These are phyloP conservation scores for Lithobius niger DNA, from an alignment of 1,140 invertebrate genomes.

Conservation along the genomic window DNA sequence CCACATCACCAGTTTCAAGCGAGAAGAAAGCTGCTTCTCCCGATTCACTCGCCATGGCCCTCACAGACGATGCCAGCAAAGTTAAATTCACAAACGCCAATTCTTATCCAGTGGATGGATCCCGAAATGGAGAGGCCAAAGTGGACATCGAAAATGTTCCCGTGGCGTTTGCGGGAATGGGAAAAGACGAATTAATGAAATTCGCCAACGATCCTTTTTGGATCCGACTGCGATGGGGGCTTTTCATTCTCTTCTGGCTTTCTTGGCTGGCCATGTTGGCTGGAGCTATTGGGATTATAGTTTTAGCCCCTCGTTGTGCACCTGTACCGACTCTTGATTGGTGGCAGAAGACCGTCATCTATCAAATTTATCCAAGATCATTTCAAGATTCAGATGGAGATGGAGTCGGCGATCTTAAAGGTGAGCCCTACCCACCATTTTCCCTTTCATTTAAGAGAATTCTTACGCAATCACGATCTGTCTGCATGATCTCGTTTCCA, in stretches of 20 bases:
- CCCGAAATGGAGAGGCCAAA: constrained; percentile 64
- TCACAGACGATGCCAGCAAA: constrained; percentile 13
- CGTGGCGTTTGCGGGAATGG: constrained; percentile 57
- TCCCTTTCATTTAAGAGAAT: neutral
- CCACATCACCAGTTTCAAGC: no score
- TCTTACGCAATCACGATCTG: no score
- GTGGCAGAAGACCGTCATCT: constrained; percentile 34
- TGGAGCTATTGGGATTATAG: constrained; percentile 67
- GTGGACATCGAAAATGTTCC: constrained; percentile 54
- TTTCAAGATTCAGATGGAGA: constrained; percentile 32
- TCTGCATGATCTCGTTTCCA: no score
- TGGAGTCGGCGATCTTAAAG: constrained; percentile 33
- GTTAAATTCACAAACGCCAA: constrained; percentile 17
- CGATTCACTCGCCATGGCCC: neutral
- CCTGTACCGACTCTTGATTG: constrained; percentile 29
- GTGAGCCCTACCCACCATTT: constrained; percentile 19
- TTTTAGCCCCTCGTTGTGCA: constrained; percentile 66
- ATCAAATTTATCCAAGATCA: constrained; percentile 28
- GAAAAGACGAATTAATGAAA: constrained; percentile 82
- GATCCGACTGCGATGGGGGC: constrained; percentile 65
- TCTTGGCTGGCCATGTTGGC: constrained; percentile 72
- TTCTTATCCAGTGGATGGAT: constrained; percentile 1
- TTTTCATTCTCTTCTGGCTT: constrained; percentile 75
- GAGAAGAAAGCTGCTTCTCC: neutral
- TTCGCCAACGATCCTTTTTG: constrained; percentile 80